phyloP scores from a whole-genome alignment of 2,888 invertebrate genomes.

The Ochropacha duplaris region DNA sequence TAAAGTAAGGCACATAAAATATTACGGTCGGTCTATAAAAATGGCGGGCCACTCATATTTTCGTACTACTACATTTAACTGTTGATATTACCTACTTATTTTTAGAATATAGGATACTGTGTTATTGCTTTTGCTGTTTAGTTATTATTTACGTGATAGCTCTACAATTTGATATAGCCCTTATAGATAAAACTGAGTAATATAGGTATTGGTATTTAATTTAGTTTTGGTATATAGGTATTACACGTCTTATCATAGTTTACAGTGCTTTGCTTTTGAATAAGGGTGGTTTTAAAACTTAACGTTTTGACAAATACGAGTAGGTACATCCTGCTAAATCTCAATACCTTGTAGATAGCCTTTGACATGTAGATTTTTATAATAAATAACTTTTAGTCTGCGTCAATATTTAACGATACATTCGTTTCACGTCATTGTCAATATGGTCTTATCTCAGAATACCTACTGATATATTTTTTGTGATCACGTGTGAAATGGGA shows the following conservation, averaged over 20 bases:
- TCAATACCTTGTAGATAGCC: too few species aligned
- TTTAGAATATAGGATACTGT: conserved; percentile 24
- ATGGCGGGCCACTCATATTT: conserved; percentile 46
- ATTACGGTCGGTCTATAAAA: conserved; percentile 62
- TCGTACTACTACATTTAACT: conserved; percentile 41
- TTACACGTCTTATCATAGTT: background rate
- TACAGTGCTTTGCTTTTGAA: background rate
- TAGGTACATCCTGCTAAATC: too few species aligned
- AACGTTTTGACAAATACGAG: too few species aligned
- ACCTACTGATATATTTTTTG: too few species aligned
- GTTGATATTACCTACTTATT: conserved; percentile 37
- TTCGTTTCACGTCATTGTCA: background rate
- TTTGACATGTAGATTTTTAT: too few species aligned
- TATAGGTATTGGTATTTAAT: background rate
- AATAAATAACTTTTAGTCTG: background rate
- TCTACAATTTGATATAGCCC: background rate
- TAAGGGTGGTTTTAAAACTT: too few species aligned
- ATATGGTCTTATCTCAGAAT: conserved; percentile 19
- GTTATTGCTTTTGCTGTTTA: conserved; percentile 4
- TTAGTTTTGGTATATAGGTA: background rate
- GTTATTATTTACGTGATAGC: background rate
- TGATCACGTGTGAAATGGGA: background rate
- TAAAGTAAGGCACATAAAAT: conserved; percentile 50
- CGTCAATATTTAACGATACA: background rate
- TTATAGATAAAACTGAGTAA: background rate